Conservation (phyloP, 2,113 vertebrate genomes). For the human (Homo sapiens) region GRCh38 chr4:105358501-105359000, state of each 20-base stretch:
- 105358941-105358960: background rate
- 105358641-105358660: background rate
- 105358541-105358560: background rate
- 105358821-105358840: background rate
- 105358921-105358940: background rate
- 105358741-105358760: slow-evolving; percentile 5
- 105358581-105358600: background rate
- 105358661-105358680: background rate
- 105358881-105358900: background rate
- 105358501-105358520: background rate
- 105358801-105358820: background rate
- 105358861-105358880: background rate
- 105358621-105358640: background rate
- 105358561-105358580: background rate
- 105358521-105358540: background rate
- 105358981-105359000: background rate
- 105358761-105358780: slow-evolving; percentile 31
- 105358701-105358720: background rate
- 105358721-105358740: slow-evolving; percentile 9
- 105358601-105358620: background rate
- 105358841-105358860: background rate
- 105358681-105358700: slow-evolving; percentile 22
- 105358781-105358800: background rate
- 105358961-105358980: background rate
- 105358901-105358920: background rate